Evolutionary conservation across 2,113 vertebrate genomes (phyloP).

Genomic region (Platysteira castanea): DNA sequence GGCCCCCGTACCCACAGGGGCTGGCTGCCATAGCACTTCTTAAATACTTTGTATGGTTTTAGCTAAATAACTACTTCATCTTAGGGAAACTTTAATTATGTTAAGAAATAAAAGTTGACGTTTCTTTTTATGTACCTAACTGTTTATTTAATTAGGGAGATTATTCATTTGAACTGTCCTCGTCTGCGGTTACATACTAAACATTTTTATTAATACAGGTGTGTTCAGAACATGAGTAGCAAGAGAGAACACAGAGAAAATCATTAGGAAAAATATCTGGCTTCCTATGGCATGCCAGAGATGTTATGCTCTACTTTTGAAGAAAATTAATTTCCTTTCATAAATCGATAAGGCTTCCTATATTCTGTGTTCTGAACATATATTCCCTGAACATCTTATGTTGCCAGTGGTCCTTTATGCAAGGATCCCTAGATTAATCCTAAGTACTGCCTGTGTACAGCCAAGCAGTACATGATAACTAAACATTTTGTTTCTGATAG

Average conservation of each 20-base stretch:
- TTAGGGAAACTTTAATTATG: not conserved
- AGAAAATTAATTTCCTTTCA: not conserved
- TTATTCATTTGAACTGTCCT: not conserved
- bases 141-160: not conserved
- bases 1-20: not conserved
- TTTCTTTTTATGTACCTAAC: not conserved
- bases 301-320: not conserved
- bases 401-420: not conserved
- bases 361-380: not conserved
- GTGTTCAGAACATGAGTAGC: not conserved
- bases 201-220: not conserved
- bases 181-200: not conserved
- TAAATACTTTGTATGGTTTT: not conserved
- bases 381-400: not conserved
- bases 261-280: not conserved
- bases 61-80: not conserved
- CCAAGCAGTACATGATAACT: not conserved
- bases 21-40: not conserved
- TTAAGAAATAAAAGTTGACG: not conserved
- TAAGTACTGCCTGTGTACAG: not conserved
- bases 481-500: slow-evolving; percentile 39
- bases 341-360: not conserved
- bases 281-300: not conserved
- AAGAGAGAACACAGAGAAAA: not conserved
- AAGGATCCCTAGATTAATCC: not conserved